Base-by-base conservation (phyloP, 37 sponge, comb jelly and placozoan genomes). In the Bolinopsis microptera region DNA sequence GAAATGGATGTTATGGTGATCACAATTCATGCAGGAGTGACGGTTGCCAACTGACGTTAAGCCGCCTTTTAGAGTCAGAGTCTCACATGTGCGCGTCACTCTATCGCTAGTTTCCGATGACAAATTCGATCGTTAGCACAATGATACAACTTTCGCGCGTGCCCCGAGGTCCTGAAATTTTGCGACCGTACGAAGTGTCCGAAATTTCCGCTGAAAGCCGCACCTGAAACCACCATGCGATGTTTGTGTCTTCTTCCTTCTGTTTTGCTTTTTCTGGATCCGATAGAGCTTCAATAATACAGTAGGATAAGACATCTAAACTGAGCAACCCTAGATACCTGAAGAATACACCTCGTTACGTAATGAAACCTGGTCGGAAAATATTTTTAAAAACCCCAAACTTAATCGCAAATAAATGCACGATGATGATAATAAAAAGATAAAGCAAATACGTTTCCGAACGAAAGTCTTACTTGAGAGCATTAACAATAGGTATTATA, bases 161-260 rank as follows among this genome's bases (percentile, higher is more conserved):
- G 35, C 38, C 82, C 1, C 1, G 35, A 80, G 32, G 32, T 23
- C 34, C 74, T 22, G 16, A 8, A 70, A 8, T 24, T 26, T 13
- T 18, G 61, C 13, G 61, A 48, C 61, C 61, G 61, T 24, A 70
- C 2, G 38, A 22, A 30, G 37, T 16, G 2, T 21, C 23, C 3
- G 37, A 2, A 8, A 34, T 80, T 80, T 69, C 33, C 38, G 40
- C 67, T 8, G 0, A 3, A 13, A 39, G 26, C 26, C 0, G 36
- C 94, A 97, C 96, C 93, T 98, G 96, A 0, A 98, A 94, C 99
- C 99, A 98, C 88, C 94, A 76, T 13, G 99, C 96, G 16, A 97
- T 95, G 93, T 96, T 97, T 0, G 99, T 97, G 93, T 98, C 99
- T 30, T 96, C 96, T 32, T 97, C 96, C 88, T 98, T 98, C 94